These are phyloP conservation scores for Micromussa lordhowensis DNA, from an alignment of 92 coral and sea anemone species.

Conservation along the genomic window DNA sequence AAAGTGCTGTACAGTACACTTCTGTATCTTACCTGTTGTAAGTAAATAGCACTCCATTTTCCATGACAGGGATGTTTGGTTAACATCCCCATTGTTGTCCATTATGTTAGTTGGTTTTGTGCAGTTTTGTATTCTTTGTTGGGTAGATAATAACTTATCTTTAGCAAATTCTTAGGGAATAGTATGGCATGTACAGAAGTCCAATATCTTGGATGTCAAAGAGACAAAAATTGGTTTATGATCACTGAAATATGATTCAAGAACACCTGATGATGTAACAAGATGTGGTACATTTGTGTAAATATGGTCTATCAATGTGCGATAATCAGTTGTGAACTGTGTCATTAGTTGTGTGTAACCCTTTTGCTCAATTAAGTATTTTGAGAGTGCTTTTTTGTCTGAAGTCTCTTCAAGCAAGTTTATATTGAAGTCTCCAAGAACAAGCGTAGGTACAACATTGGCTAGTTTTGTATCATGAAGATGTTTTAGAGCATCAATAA, in stretches of 20 bases:
- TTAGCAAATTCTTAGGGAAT: slow-evolving; percentile 40
- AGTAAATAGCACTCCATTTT: slow-evolving; percentile 10
- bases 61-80: slow-evolving; percentile 36
- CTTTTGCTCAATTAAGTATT: slow-evolving; percentile 1
- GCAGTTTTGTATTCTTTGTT: slow-evolving; percentile 39
- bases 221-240: slow-evolving; percentile 27
- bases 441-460: slow-evolving; percentile 9
- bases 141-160: slow-evolving; percentile 12
- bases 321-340: slow-evolving; percentile 28
- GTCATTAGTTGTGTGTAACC: slow-evolving; percentile 22
- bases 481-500: slow-evolving; percentile 39
- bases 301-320: slow-evolving; percentile 23
- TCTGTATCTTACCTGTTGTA: slow-evolving; percentile 27
- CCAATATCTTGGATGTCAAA: slow-evolving; percentile 22
- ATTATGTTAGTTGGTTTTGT: slow-evolving; percentile 38
- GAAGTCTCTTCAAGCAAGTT: slow-evolving; percentile 35
- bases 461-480: slow-evolving; percentile 27
- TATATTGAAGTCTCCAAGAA: slow-evolving; percentile 54
- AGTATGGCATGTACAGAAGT: slow-evolving; percentile 41
- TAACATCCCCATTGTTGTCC: slow-evolving; percentile 47
- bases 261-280: slow-evolving; percentile 12
- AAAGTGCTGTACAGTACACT: not conserved
- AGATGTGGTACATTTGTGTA: slow-evolving; percentile 33
- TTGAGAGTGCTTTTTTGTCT: not conserved
- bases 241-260: slow-evolving; percentile 28